Base-by-base conservation (phyloP, 2,888 invertebrate genomes). In the Phyllotreta cruciferae region DNA sequence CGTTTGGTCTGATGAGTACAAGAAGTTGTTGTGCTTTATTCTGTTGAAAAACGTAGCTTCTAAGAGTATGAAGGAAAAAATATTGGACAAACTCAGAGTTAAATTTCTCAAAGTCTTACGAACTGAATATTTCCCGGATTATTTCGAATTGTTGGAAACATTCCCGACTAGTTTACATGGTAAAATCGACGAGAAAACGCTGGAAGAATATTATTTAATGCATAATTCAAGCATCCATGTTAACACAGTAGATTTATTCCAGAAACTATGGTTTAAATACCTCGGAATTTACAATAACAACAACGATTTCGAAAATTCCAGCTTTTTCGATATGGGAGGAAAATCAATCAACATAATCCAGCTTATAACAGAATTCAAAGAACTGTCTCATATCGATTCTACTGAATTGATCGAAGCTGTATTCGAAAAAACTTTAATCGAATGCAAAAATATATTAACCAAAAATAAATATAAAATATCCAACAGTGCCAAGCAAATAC, bases 261-360 rank as follows among this genome's bases (percentile, higher is more conserved):
- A 13, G 7, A 44, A 63, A 6, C 54, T 62, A 38, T 65, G 63
- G 63, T 55, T 63, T 13, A 66, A 61, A 45, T 63, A 63, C 39
- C 45, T 57, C 37, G 66, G 66, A 54, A 34, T 66, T 9, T 8
- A 38, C 52, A 55, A 11, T 5, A 39, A 55, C 14, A 42, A 60
- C 36, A 55, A 63, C 9, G 11, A 50, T 10, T 64, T 72, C 44
- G 62, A 64, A 34, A 67, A 76, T 58, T 80, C 78, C 68, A 84
- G 85, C 60, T 90, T 89, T 78, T 78, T 85, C 61, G 80, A 85
- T 39, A 75, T 85, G 54, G 92, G 93, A 35, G 93, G 92, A 2
- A 88, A 87, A 73, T 93, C 93, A 0, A 83, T 93, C 64, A 78
- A 83, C 36, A 90, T 90, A 10, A 80, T 91, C 7, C 84, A 88